Evolutionary conservation across 2,888 invertebrate genomes (phyloP), one percentile per base, ranked within the genome.

Genomic region (Parapristionchus giblindavisi): DNA sequence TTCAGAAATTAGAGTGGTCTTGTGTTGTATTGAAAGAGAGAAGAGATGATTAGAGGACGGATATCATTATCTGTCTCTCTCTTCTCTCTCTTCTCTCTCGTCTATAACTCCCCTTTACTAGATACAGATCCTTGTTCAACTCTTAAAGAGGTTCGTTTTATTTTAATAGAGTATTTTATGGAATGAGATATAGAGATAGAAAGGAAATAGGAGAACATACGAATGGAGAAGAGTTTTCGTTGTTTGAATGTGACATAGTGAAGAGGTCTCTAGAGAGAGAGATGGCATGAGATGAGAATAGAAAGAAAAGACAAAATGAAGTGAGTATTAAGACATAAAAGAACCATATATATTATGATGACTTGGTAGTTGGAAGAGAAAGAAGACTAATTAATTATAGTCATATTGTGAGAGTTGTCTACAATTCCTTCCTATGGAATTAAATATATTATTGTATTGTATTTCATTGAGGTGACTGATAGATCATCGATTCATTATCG

Each of bases 101-200:
- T 63, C n/a, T n/a, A n/a, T n/a, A n/a, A n/a, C 38, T 40, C 24
- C 40, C 63, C 17, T 40, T 63, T 5, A 40, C 63, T 8, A 63
- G 38, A 24, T n/a, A 40, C 27, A 38, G 63, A 63, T 63, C 63
- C 63, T 40, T 63, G 63, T 63, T 38, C 63, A 8, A 27, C 40
- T 40, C 63, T 63, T 5, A n/a, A 29, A 24, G 63, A 63, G 63
- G 63, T 63, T 63, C 40, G 58, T 40, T 24, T 40, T 63, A 63
- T 63, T 40, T 63, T 27, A 40, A n/a, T n/a, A n/a, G n/a, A n/a
- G n/a, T n/a, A n/a, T n/a, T n/a, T n/a, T n/a, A n/a, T n/a, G n/a
- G n/a, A n/a, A n/a, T n/a, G n/a, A n/a, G n/a, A n/a, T n/a, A n/a
- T n/a, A n/a, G n/a, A n/a, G n/a, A n/a, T n/a, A 63, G 63, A 40